phyloP scores from a whole-genome alignment of 2,797 vertebrate genomes.

The Octomys mimax region DNA sequence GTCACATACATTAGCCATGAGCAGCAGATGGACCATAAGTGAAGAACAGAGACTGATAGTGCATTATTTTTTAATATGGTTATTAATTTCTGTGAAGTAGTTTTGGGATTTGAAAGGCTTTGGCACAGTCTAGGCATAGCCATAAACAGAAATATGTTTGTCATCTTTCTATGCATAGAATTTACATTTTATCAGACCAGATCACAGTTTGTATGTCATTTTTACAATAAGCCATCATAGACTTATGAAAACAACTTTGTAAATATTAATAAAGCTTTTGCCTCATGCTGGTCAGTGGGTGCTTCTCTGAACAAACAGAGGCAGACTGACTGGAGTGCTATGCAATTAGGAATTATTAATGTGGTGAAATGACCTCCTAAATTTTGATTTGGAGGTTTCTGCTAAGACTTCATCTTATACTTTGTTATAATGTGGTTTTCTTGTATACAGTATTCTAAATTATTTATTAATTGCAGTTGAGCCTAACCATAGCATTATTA shows the following conservation, averaged over 20 bases:
- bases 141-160: not conserved
- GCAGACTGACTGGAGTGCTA: slow-evolving; percentile 50
- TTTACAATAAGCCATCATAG: not conserved
- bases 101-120: slow-evolving; percentile 51
- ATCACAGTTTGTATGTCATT: slow-evolving; percentile 20
- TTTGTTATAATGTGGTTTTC: slow-evolving; percentile 69
- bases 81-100: slow-evolving; percentile 39
- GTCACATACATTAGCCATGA: slow-evolving; percentile 1
- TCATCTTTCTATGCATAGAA: not conserved
- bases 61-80: slow-evolving; percentile 27
- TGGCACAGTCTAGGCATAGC: not conserved
- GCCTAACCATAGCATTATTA: slow-evolving; percentile 78
- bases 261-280: slow-evolving; percentile 46
- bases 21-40: not conserved
- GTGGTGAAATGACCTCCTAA: slow-evolving; percentile 69
- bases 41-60: not conserved
- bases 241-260: slow-evolving; percentile 35
- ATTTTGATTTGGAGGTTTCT: slow-evolving; percentile 66
- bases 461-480: slow-evolving; percentile 84
- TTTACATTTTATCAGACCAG: slow-evolving; percentile 2
- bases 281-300: not conserved
- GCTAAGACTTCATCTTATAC: slow-evolving; percentile 68
- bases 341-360: slow-evolving; percentile 28
- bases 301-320: slow-evolving; percentile 36
- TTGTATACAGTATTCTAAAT: slow-evolving; percentile 74